Conservation (phyloP, 1,140 invertebrate genomes). For the Neodiprion fabricii region DNA sequence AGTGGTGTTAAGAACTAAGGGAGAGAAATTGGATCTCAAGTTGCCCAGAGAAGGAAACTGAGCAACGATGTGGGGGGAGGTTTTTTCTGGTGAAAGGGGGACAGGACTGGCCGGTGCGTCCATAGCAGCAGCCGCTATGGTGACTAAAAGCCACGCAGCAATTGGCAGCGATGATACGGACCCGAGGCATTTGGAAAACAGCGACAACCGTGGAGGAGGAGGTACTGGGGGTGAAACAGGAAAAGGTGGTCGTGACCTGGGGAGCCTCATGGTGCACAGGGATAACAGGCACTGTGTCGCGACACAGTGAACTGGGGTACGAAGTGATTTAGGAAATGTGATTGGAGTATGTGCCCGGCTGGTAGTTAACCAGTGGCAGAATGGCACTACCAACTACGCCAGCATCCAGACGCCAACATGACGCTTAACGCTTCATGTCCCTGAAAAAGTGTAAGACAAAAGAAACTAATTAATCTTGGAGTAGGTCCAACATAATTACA, state of each 20-base stretch:
- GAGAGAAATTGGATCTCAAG: constrained; percentile 32
- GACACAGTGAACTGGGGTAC: constrained; percentile 2
- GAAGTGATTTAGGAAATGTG: constrained; percentile 29
- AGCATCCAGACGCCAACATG: constrained; percentile 42
- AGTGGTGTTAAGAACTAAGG: constrained; percentile 51
- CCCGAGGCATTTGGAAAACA: constrained; percentile 18
- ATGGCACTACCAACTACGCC: constrained; percentile 47
- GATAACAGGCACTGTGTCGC: constrained; percentile 21
- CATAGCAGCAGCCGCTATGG: constrained; percentile 40
- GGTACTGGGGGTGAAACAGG: constrained; percentile 34
- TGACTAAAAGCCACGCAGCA: constrained; percentile 40
- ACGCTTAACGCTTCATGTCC: constrained; percentile 35
- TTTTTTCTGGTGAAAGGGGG: constrained; percentile 34
- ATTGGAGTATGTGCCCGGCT: constrained; percentile 37
- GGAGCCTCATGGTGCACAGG: constrained; percentile 45
- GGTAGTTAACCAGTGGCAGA: constrained; percentile 38
- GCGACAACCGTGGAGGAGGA: constrained; percentile 30
- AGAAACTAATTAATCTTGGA: no score
- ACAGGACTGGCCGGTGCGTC: constrained; percentile 36
- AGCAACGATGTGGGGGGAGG: constrained; percentile 43
- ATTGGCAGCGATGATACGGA: constrained; percentile 36
- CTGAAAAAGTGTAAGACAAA: not conserved
- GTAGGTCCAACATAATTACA: no score
- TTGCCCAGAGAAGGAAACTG: constrained; percentile 40
- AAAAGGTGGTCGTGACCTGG: constrained; percentile 42